These are phyloP conservation scores for Coturnix japonica DNA, from an alignment of 2,113 vertebrate species.

Conservation along the genomic window DNA sequence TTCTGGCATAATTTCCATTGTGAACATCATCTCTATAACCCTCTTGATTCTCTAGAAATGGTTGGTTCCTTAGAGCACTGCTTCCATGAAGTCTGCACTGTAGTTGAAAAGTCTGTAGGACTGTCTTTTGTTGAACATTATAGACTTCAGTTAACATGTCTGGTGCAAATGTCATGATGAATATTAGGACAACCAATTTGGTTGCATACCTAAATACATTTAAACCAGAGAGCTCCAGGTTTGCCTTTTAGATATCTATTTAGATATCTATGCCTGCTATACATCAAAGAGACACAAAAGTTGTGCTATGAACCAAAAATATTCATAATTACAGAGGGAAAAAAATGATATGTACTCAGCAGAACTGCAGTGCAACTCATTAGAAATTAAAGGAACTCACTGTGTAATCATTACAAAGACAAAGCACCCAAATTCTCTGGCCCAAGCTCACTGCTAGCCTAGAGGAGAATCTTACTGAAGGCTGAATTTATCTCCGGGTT, in stretches of 20 bases:
- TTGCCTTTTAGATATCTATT: not conserved
- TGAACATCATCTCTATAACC: conserved; percentile 23
- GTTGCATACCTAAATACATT: conserved; percentile 43
- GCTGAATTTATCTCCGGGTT: not conserved
- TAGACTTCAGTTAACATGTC: not conserved
- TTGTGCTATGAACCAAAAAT: conserved; percentile 24
- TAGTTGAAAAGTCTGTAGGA: conserved; percentile 26
- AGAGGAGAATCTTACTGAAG: not conserved
- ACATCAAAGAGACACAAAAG: conserved; percentile 40
- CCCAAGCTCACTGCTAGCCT: not conserved
- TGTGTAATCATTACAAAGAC: not conserved
- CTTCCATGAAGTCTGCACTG: conserved; percentile 64
- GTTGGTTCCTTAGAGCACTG: conserved; percentile 22
- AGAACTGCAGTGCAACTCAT: not conserved
- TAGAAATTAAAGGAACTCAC: conserved; percentile 42
- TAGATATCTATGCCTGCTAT: conserved; percentile 58
- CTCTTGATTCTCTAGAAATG: not conserved
- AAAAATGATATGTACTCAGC: not conserved
- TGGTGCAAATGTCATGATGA: not conserved
- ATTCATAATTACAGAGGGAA: not conserved
- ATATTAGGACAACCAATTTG: conserved; percentile 21
- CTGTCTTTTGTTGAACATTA: conserved; percentile 21
- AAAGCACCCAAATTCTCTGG: not conserved
- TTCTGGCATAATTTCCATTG: conserved; percentile 13
- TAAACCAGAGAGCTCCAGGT: conserved; percentile 30